Evolutionary conservation across 2,888 invertebrate species (phyloP).

Genomic region (Leptinotarsa rubiginosa): DNA sequence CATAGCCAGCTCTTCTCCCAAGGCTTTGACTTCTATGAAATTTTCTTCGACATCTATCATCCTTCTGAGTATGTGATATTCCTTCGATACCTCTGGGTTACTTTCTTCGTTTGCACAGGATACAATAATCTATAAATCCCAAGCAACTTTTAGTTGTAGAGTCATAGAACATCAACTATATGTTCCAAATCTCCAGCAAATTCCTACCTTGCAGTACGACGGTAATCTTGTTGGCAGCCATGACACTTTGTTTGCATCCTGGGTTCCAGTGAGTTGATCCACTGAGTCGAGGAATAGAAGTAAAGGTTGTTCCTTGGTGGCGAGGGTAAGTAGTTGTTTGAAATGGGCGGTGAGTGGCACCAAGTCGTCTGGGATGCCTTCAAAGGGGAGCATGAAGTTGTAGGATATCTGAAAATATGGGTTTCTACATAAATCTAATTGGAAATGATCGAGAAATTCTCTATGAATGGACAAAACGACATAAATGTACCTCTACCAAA

Average conservation of each 20-base stretch:
- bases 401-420: slow-evolving; percentile 80
- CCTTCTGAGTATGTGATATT: slow-evolving; percentile 85
- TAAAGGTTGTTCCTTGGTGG: slow-evolving; percentile 85
- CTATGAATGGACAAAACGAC: neutral
- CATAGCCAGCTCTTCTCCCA: slow-evolving; percentile 94
- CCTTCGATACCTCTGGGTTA: slow-evolving; percentile 87
- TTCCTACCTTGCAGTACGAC: slow-evolving; percentile 82
- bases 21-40: slow-evolving; percentile 88
- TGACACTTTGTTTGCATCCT: slow-evolving; percentile 94
- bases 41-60: slow-evolving; percentile 92
- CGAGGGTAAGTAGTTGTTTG: slow-evolving; percentile 89
- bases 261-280: slow-evolving; percentile 94
- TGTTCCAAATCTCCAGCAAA: neutral
- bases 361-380: slow-evolving; percentile 94
- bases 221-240: slow-evolving; percentile 96
- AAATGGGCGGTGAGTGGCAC: slow-evolving; percentile 96
- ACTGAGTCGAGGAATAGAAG: slow-evolving; percentile 95
- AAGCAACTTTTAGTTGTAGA: neutral
- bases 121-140: slow-evolving; percentile 79
- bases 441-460: neutral
- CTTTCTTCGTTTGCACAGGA: slow-evolving; percentile 90
- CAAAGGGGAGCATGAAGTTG: slow-evolving; percentile 90
- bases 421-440: too few relatives aligned
- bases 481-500: too few relatives aligned
- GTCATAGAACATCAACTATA: neutral